phyloP scores from a whole-genome alignment of 1,140 invertebrate species.

The Melipona quadrifasciata region DNA sequence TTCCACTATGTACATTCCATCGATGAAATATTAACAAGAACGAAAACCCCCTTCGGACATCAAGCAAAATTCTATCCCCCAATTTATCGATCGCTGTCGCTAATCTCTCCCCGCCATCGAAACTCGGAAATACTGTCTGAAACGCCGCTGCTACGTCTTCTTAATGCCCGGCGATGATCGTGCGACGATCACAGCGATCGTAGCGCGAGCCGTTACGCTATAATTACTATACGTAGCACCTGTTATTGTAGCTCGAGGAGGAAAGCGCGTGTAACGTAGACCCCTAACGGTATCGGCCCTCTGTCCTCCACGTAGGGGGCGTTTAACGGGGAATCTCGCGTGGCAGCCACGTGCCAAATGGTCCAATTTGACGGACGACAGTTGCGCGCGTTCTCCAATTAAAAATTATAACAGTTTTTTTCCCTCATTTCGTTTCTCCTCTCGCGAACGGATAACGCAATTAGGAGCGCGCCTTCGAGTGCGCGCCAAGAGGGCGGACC shows the following conservation, averaged over 20 bases:
- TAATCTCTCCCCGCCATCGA: neutral
- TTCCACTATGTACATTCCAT: neutral
- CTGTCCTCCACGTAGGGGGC: slow-evolving; percentile 12
- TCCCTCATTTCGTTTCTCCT: slow-evolving; percentile 43
- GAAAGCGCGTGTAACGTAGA: slow-evolving; percentile 26
- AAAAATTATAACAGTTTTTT: slow-evolving; percentile 66
- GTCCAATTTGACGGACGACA: slow-evolving; percentile 66
- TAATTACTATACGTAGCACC: slow-evolving; percentile 59
- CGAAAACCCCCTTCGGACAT: neutral
- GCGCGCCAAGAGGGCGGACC: slow-evolving; percentile 28
- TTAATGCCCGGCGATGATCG: slow-evolving; percentile 3
- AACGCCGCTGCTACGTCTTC: neutral
- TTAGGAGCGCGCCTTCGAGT: slow-evolving; percentile 54
- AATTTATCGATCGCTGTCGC: neutral
- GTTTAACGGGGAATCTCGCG: slow-evolving; percentile 57
- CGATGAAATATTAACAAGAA: no score
- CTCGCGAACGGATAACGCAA: slow-evolving; percentile 41
- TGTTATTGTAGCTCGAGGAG: slow-evolving; percentile 60
- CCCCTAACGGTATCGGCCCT: slow-evolving; percentile 34
- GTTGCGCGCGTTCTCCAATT: slow-evolving; percentile 65
- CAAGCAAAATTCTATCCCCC: neutral
- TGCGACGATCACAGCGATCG: neutral
- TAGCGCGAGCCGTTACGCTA: slow-evolving; percentile 22
- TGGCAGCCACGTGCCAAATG: slow-evolving; percentile 67
- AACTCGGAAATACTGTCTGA: neutral